Conservation (phyloP, 1,140 invertebrate species). For the Physella acuta region DNA sequence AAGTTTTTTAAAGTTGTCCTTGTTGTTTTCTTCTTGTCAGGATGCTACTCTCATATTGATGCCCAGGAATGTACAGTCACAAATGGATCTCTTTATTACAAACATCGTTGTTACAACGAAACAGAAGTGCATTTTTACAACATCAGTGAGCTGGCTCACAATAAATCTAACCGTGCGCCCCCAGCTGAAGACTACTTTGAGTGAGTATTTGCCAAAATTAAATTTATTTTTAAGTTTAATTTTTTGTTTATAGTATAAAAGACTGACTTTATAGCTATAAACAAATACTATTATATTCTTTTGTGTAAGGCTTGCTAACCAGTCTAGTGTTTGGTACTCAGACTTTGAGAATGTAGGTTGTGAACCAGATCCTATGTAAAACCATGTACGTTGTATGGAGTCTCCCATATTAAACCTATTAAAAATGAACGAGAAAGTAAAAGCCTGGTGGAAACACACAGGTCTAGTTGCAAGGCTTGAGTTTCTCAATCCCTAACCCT, state of each 20-base stretch:
- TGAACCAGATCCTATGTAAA: too few relatives aligned
- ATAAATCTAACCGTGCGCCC: constrained; percentile 64
- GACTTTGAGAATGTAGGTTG: neutral
- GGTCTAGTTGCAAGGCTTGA: too few relatives aligned
- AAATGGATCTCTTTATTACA: constrained; percentile 71
- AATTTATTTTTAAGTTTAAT: neutral
- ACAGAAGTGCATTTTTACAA: constrained; percentile 61
- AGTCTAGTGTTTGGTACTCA: neutral
- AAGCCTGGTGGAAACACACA: too few relatives aligned
- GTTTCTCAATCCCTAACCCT: too few relatives aligned
- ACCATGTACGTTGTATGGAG: too few relatives aligned
- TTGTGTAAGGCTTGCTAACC: neutral
- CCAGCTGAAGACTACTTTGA: constrained; percentile 84
- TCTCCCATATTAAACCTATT: too few relatives aligned
- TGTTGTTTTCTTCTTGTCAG: constrained; percentile 31
- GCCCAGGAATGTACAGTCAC: constrained; percentile 53
- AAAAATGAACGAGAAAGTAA: too few relatives aligned
- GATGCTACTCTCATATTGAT: constrained; percentile 56
- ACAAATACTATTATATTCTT: too few relatives aligned
- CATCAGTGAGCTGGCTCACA: constrained; percentile 51
- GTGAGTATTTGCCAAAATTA: constrained; percentile 68
- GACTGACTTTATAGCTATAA: too few relatives aligned
- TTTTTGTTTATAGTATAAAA: neutral
- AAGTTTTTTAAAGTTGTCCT: neutral
- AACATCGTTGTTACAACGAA: constrained; percentile 66